Evolutionary conservation across 92 coral and sea anemone genomes (phyloP), one percentile per base, ranked within the genome.

Genomic region (Isaurus tuberculatus): DNA sequence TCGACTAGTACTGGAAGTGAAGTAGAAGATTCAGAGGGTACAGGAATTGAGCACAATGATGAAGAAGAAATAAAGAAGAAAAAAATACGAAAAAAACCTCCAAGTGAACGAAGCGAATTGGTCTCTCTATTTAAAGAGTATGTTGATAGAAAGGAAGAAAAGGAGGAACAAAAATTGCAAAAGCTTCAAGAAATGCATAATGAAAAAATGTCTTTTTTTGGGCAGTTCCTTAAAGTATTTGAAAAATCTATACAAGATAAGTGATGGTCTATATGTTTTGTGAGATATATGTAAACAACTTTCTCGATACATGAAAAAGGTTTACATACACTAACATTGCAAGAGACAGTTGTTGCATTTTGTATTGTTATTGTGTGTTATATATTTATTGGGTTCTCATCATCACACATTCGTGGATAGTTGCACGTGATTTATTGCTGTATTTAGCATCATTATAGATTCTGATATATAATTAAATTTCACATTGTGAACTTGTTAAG

Each of bases 161-260:
- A 82, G 67, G 86, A 82, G 55, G 86, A 69, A 46, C 16, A 68
- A 43, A 82, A 82, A 82, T 33, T 82, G 37, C 46, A 67, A 65
- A 82, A 82, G 70, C 70, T 82, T 8, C 70, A 82, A 82, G 86
- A 64, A 68, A 82, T 82, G 79, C 68, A 68, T n/a, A 48, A 82
- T 69, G 66, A 82, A 44, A 82, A 82, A 82, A 82, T 70, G 79
- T 25, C 79, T 81, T 66, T 82, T 48, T 70, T 69, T 65, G 64
- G 85, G 16, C 85, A 80, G 31, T 69, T 82, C 25, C 42, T 70
- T 29, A 68, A 82, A 69, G 69, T 82, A 28, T 70, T 67, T 82
- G 86, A 46, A 70, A 82, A 70, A 82, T 82, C 71, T 65, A 32
- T 65, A 65, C 71, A 65, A 33, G 71, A 65, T 65, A 65, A 65